Percentiles rank a stretch among this genome's conserved stretches.
Evolutionary conservation across 1,140 invertebrate genomes (phyloP).

Genomic region (Drosophila mayri): DNA sequence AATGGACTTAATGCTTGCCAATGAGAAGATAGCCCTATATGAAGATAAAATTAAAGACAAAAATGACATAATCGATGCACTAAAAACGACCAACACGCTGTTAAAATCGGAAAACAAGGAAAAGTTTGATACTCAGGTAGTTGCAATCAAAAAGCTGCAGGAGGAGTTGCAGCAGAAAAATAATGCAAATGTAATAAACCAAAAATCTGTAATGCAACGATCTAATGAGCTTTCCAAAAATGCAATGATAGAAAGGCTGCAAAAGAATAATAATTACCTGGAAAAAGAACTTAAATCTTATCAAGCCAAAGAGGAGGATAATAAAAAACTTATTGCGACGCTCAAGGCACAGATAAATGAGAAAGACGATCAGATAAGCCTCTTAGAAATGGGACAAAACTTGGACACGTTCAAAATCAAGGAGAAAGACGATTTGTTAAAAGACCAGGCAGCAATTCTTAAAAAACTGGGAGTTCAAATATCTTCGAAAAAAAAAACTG

Average conservation of each 20-base stretch:
- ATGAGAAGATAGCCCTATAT: constrained; percentile 2
- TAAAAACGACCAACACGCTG: not conserved
- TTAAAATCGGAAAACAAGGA: constrained; percentile 8
- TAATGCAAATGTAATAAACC: not conserved
- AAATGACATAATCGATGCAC: constrained; percentile 12
- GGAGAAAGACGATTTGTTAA: not conserved
- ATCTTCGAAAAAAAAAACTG: not conserved
- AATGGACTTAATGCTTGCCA: constrained; percentile 10
- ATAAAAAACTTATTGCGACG: not conserved
- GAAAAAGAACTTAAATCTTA: not conserved
- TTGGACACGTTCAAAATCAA: not conserved
- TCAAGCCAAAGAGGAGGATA: not conserved
- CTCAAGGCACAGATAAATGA: not conserved
- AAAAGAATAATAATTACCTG: not conserved
- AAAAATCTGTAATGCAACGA: not conserved
- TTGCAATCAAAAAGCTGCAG: not conserved
- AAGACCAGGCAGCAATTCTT: not conserved
- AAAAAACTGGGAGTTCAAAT: not conserved
- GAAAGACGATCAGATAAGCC: not conserved
- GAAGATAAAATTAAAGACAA: constrained; percentile 25
- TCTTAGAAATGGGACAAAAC: not conserved
- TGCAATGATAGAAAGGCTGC: not conserved
- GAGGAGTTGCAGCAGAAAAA: not conserved
- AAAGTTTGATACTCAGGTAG: not conserved
- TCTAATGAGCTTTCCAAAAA: not conserved